Evolutionary conservation across 2,797 vertebrate genomes (phyloP).

Genomic region (Acanthopagrus latus): DNA sequence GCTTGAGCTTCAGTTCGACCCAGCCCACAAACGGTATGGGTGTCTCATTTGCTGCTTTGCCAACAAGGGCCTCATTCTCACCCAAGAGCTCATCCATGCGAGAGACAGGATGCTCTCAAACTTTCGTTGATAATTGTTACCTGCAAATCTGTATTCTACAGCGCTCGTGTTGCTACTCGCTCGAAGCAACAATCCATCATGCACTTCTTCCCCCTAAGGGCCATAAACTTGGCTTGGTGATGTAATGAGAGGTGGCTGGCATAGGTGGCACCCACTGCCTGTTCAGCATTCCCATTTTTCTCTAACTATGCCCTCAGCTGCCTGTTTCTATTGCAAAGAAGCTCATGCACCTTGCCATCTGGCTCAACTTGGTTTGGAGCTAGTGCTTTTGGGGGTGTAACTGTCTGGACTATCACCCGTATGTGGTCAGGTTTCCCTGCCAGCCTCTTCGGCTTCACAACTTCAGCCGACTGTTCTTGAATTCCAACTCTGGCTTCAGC

Average conservation of each 20-base stretch:
- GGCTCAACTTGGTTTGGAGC: neutral
- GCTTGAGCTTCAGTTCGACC: conserved; percentile 45
- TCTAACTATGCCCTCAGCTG: neutral
- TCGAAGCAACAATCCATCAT: conserved; percentile 52
- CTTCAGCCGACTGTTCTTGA: conserved; percentile 2
- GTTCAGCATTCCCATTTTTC: neutral
- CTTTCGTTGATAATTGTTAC: conserved; percentile 33
- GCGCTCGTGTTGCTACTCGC: conserved; percentile 18
- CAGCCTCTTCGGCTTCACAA: neutral
- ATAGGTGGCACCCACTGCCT: neutral
- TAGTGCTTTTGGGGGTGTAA: too few species aligned
- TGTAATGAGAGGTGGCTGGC: neutral
- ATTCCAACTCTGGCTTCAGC: neutral
- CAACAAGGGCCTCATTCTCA: neutral
- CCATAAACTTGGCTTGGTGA: neutral
- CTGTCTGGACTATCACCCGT: neutral
- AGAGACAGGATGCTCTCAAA: conserved; percentile 12
- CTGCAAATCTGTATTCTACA: conserved; percentile 48
- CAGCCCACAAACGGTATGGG: conserved; percentile 36
- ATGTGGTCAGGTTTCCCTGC: neutral
- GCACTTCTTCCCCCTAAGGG: conserved; percentile 33
- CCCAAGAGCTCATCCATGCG: conserved; percentile 30
- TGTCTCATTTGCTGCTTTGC: conserved; percentile 50
- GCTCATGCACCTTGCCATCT: neutral
- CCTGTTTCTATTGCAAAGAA: neutral